Evolutionary conservation across 2,797 vertebrate species (phyloP), one percentile per base, ranked within the genome.

Genomic region (Tiaroga cobitis): DNA sequence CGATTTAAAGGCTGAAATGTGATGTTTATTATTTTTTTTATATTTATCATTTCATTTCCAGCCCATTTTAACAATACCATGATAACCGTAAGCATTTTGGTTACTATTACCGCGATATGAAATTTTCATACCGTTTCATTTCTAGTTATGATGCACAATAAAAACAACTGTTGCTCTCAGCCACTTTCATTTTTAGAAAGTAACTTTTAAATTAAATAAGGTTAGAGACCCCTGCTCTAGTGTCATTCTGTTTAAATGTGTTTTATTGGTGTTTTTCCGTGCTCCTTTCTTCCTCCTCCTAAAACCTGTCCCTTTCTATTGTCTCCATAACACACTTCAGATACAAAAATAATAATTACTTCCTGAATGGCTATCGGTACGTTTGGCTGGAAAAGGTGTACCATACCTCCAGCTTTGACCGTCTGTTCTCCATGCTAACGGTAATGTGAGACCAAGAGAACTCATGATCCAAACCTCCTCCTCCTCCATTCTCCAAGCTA

Each of bases 271-370:
- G 26, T 59, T 81, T 84, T 85, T 85, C 77, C 49, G 3, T 80
- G 70, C 79, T 80, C 83, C 56, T 85, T 68, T 87, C 81, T 91
- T 92, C 91, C 49, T 86, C 89, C 89, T 88, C 92, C 91, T 94
- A 94, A 94, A 92, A 92, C 87, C 88, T 94, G 85, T 94, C 94
- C 93, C 93, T 95, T 91, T 95, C 92, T 96, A 92, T 95, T 93
- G 93, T 94, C 92, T 94, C 91, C 91, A 93, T 96, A 96, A 96
- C 97, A 97, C 94, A 96, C 96, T 96, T 97, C 96, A 99, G 98
- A 98, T 97, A 99, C 97, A 99, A 97, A 99, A 99, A 97, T 98
- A 99, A 96, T 96, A 98, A 98, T 99, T 99, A 97, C 98, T 99
- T 99, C 98, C 97, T 99, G 97, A 99, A 95, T 95, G 97, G 97